Base-by-base conservation (phyloP, 2,797 vertebrate species). In the Petrocephalus schoutedeni region DNA sequence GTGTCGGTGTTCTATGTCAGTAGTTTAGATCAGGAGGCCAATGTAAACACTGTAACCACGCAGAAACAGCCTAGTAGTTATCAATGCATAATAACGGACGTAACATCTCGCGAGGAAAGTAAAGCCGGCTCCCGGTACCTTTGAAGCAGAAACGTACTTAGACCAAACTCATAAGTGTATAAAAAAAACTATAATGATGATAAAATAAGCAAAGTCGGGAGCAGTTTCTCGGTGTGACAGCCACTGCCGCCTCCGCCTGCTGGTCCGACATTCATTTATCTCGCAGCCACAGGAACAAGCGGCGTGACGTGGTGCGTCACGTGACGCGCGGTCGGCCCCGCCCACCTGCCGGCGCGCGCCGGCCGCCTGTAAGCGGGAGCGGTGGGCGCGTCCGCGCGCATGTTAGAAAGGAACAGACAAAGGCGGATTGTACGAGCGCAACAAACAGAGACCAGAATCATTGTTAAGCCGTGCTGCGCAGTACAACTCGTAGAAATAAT, bases 331-430 rank as follows among this genome's bases (percentile, higher is more conserved):
- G 36, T 10, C 5, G 51, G 56, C 71, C 54, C 87, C 54, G 54
- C 87, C 87, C 87, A 87, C 71, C 21, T 12, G 36, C 32, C 86
- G 36, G 19, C 56, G 87, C 51, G 49, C 23, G 80, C 49, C 10
- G 80, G 80, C 49, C 71, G 45, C 14, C 71, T 19, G 16, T 45
- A 45, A 8, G 1, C 32, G 4, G 16, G 32, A 77, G 14, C 32
- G 19, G 16, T 32, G 23, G 36, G 41, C 41, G 71, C 6, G 32
- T 16, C 16, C 1, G 36, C 71, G 14, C 2, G 2, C 19, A 7
- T 45, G 32, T 19, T 77, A 45, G 6, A 41, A 36, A 74, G 41
- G 36, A 77, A 41, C 16, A 80, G 8, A 45, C 41, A 45, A 45
- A 45, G 41, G 3, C 41, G 41, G 41, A 45, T 45, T 45, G 28